phyloP scores from a whole-genome alignment of 1,140 invertebrate species.

The Brachionus angularis region DNA sequence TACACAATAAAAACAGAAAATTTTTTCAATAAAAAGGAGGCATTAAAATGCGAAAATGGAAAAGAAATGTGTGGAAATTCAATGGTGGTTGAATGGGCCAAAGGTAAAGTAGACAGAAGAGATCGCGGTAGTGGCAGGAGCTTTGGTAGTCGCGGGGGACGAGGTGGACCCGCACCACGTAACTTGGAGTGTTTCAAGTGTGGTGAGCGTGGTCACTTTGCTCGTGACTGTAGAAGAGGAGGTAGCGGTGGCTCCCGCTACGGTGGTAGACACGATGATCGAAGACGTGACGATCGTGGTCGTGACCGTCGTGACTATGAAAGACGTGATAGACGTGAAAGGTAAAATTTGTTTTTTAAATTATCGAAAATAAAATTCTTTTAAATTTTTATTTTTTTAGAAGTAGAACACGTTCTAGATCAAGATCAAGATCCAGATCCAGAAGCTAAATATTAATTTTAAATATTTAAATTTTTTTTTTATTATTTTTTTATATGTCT shows the following conservation, averaged over 20 bases:
- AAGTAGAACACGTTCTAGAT: no score
- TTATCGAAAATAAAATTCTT: background rate
- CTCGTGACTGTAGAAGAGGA: constrained; percentile 66
- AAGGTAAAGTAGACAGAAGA: constrained; percentile 48
- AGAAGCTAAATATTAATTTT: no score
- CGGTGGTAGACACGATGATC: constrained; percentile 4
- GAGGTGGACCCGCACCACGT: background rate
- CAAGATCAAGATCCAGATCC: constrained; percentile 24
- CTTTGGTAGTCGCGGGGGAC: background rate
- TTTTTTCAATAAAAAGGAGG: constrained; percentile 55
- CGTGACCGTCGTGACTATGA: no score
- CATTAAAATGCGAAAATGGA: constrained; percentile 60
- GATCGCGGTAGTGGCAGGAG: background rate
- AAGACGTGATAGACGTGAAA: constrained; percentile 7
- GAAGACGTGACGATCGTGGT: background rate
- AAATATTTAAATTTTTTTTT: no score
- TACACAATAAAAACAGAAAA: constrained; percentile 39
- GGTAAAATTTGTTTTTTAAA: background rate
- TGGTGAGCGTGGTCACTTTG: constrained; percentile 80
- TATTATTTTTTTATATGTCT: no score
- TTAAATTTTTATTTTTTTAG: background rate
- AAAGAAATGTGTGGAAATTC: constrained; percentile 57
- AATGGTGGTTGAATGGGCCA: constrained; percentile 60
- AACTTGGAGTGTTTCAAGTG: constrained; percentile 74
- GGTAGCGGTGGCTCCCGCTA: constrained; percentile 23